phyloP scores from a whole-genome alignment of 2,113 vertebrate species.

The Etheostoma cragini region DNA sequence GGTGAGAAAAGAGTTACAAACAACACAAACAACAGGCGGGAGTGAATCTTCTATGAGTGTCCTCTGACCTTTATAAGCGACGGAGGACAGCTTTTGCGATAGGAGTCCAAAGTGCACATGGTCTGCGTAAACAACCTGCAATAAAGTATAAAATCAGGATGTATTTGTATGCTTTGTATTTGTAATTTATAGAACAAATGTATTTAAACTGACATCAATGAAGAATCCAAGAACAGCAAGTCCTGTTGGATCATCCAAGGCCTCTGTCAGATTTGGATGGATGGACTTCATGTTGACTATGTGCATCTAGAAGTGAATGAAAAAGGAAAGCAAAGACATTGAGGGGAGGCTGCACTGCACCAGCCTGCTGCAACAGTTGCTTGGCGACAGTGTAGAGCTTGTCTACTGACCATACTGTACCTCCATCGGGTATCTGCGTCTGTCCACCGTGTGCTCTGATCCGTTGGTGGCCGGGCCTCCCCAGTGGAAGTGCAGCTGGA shows the following conservation, averaged over 20 bases:
- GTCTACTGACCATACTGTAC: slow-evolving; percentile 82
- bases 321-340: slow-evolving; percentile 7
- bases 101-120: slow-evolving; percentile 87
- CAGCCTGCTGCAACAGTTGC: neutral
- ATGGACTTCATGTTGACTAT: slow-evolving; percentile 87
- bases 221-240: slow-evolving; percentile 88
- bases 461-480: slow-evolving; percentile 80
- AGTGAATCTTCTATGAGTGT: neutral
- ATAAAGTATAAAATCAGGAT: neutral
- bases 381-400: slow-evolving; percentile 27
- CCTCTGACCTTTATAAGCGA: slow-evolving; percentile 83
- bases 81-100: slow-evolving; percentile 80
- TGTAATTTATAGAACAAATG: neutral
- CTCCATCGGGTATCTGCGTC: slow-evolving; percentile 87
- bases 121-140: slow-evolving; percentile 80
- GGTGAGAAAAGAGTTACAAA: slow-evolving; percentile 4
- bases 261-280: slow-evolving; percentile 81
- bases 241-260: slow-evolving; percentile 83
- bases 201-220: slow-evolving; percentile 81
- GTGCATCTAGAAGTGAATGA: slow-evolving; percentile 83
- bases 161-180: neutral
- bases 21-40: neutral
- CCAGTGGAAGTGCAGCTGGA: slow-evolving; percentile 93
- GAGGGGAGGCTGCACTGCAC: slow-evolving; percentile 16
- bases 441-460: slow-evolving; percentile 88